phyloP scores from a whole-genome alignment of 2,797 vertebrate species.

The Muscicapa striata region DNA sequence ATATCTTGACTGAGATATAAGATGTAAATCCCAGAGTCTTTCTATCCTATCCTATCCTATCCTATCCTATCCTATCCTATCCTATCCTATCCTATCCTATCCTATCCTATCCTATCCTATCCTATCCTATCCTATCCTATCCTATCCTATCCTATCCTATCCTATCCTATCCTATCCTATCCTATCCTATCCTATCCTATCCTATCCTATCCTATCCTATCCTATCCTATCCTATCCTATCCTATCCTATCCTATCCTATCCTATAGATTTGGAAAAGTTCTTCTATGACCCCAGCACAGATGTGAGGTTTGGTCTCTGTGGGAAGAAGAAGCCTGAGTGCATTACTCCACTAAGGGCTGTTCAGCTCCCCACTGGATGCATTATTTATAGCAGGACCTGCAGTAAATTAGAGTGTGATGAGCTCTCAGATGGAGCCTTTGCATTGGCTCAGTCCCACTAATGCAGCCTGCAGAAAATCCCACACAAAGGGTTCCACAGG shows the following conservation, averaged over 20 bases:
- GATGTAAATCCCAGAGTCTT: background rate
- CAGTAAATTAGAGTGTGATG: slow-evolving; percentile 55
- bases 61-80: too few species aligned
- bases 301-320: background rate
- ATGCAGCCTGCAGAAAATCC: background rate
- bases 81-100: too few species aligned
- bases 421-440: slow-evolving; percentile 28
- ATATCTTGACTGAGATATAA: background rate
- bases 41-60: background rate
- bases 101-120: too few species aligned
- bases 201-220: too few species aligned
- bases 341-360: slow-evolving; percentile 32
- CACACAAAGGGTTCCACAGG: background rate
- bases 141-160: too few species aligned
- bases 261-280: background rate
- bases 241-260: too few species aligned
- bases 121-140: too few species aligned
- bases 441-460: background rate
- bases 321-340: slow-evolving; percentile 47
- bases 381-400: slow-evolving; percentile 66
- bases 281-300: background rate
- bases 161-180: too few species aligned
- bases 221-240: too few species aligned
- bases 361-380: slow-evolving; percentile 30
- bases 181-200: too few species aligned